Percentiles rank a stretch among this genome's conserved stretches.
Conservation (phyloP, 1,140 invertebrate genomes). For the Anagrus nilaparvatae region DNA sequence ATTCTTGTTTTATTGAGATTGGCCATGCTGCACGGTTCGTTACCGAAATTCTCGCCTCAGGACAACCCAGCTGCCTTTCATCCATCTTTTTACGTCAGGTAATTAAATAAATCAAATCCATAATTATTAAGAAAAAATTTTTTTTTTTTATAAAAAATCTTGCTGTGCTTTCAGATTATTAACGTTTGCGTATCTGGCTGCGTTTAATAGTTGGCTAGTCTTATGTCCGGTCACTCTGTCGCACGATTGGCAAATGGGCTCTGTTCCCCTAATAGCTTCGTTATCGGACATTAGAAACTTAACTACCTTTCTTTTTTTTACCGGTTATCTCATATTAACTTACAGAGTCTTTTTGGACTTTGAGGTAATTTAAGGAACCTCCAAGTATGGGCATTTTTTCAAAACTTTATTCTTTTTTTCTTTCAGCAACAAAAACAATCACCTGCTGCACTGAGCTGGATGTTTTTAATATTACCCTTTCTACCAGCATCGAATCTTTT, state of each 20-base stretch:
- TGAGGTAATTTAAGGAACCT: conserved; percentile 43
- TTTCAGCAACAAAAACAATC: conserved; percentile 53
- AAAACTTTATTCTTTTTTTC: conserved; percentile 15
- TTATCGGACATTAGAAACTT: conserved; percentile 60
- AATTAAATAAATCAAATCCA: conserved; percentile 38
- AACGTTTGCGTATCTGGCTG: conserved; percentile 72
- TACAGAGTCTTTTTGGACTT: conserved; percentile 54
- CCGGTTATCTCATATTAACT: conserved; percentile 46
- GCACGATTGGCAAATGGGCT: conserved; percentile 85
- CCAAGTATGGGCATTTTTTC: neutral
- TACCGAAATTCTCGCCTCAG: conserved; percentile 71
- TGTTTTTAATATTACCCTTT: conserved; percentile 68
- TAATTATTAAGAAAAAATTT: no score
- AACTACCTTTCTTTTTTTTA: conserved; percentile 56
- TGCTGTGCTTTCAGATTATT: conserved; percentile 45
- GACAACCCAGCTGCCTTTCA: conserved; percentile 80
- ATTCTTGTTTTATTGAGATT: conserved; percentile 53
- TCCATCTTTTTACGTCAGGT: conserved; percentile 59
- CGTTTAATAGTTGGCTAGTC: conserved; percentile 72
- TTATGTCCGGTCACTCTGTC: conserved; percentile 65
- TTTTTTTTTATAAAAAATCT: conserved; percentile 8
- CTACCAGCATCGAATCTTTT: conserved; percentile 80
- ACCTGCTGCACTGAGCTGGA: conserved; percentile 50
- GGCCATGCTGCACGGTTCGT: conserved; percentile 60
- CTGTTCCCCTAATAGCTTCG: conserved; percentile 62